Percentiles rank a stretch among this genome's conserved stretches.
Conservation (phyloP, 2,797 vertebrate genomes). For the Danio jaintianensis region DNA sequence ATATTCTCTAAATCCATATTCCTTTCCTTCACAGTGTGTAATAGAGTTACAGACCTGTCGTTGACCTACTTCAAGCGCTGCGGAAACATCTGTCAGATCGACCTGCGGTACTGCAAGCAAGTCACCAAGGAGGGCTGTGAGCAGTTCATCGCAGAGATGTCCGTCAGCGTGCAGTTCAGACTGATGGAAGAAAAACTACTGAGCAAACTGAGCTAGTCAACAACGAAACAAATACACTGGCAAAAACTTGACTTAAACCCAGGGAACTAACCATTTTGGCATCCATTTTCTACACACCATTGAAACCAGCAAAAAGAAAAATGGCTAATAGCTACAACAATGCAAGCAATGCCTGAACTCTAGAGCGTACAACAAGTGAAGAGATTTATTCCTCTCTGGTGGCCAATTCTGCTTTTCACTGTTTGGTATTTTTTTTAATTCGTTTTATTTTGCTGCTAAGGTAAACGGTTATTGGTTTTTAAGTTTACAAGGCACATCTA, state of each 20-base stretch:
- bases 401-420: constrained; percentile 19
- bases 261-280: constrained; percentile 15
- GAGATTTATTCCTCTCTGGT: constrained; percentile 20
- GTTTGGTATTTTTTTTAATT: background rate
- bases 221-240: constrained; percentile 49
- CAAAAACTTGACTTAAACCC: constrained; percentile 34
- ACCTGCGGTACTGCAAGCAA: constrained; percentile 96
- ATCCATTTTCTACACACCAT: constrained; percentile 20
- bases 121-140: constrained; percentile 94
- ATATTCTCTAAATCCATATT: background rate
- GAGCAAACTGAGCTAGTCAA: constrained; percentile 91
- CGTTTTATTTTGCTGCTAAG: constrained; percentile 12
- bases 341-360: constrained; percentile 29
- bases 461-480: constrained; percentile 3
- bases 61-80: constrained; percentile 98
- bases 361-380: constrained; percentile 7
- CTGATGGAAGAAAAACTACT: constrained; percentile 95
- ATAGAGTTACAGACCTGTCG: constrained; percentile 95
- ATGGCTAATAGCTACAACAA: background rate
- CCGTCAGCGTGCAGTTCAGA: constrained; percentile 94
- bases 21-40: constrained; percentile 84
- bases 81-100: constrained; percentile 94
- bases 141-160: constrained; percentile 96
- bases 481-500: constrained; percentile 28
- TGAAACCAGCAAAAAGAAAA: constrained; percentile 30